phyloP scores from a whole-genome alignment of 2,797 vertebrate species.

The Glossophaga mutica region DNA sequence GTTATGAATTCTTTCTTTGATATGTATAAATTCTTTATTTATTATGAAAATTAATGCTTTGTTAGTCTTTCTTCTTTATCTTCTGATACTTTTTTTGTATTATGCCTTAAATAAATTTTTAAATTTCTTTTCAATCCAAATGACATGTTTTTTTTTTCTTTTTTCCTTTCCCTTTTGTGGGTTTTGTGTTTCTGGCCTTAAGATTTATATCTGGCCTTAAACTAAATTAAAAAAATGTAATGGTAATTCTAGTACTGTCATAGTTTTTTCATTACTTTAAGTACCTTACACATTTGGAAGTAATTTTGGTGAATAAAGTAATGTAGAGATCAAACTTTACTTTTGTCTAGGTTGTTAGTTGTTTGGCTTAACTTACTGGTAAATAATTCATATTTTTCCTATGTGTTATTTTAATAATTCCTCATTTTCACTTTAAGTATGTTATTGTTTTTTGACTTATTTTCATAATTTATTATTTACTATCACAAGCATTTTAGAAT shows the following conservation, averaged over 20 bases:
- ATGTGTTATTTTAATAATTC: neutral
- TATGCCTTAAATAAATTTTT: neutral
- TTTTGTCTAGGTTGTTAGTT: neutral
- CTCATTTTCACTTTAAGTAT: neutral
- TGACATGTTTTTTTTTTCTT: neutral
- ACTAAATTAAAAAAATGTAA: neutral
- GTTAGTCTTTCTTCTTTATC: neutral
- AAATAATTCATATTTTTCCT: neutral
- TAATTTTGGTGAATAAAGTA: neutral
- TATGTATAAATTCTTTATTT: neutral
- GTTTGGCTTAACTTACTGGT: neutral
- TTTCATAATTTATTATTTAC: neutral
- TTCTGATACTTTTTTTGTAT: neutral
- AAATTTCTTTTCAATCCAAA: neutral
- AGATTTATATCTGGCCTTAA: neutral
- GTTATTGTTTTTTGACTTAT: neutral
- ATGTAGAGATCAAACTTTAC: neutral
- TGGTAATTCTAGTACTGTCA: neutral
- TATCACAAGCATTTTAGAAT: neutral
- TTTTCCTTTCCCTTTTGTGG: neutral
- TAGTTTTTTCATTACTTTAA: neutral
- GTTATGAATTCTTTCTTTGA: neutral
- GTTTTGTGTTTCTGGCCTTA: neutral
- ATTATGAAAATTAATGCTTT: neutral
- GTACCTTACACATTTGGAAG: neutral